These are phyloP conservation scores for Picus viridis DNA, from an alignment of 2,797 vertebrate genomes.

Conservation along the genomic window DNA sequence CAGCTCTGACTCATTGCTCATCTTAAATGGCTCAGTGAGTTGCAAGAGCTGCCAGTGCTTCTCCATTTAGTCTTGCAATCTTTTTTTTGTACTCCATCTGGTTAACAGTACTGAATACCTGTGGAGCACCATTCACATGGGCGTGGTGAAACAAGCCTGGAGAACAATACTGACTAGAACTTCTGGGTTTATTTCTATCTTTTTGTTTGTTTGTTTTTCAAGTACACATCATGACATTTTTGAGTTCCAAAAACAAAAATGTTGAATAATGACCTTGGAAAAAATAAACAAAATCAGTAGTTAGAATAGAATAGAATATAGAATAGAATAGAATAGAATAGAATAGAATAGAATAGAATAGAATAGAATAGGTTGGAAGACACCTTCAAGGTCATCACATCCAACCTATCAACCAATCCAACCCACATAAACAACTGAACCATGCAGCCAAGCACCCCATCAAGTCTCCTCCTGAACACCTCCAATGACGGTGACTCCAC, in stretches of 20 bases:
- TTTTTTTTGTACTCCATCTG: background rate
- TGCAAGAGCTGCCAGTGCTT: background rate
- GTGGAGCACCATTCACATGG: background rate
- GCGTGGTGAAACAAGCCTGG: background rate
- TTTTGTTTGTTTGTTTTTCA: background rate
- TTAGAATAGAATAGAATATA: too few relatives aligned
- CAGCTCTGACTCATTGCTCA: constrained; percentile 64
- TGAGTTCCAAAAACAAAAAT: background rate
- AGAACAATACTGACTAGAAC: background rate
- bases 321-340: too few relatives aligned
- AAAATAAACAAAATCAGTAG: fast-evolving
- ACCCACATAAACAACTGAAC: too few relatives aligned
- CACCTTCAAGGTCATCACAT: too few relatives aligned
- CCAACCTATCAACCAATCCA: too few relatives aligned
- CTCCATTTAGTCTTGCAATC: background rate
- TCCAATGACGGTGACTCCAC: too few relatives aligned
- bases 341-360: too few relatives aligned
- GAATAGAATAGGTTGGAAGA: too few relatives aligned
- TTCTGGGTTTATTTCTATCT: background rate
- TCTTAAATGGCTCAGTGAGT: constrained; percentile 31
- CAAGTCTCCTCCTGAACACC: too few relatives aligned
- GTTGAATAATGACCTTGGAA: background rate
- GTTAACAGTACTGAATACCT: background rate
- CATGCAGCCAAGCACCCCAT: too few relatives aligned
- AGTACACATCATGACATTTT: fast-evolving